phyloP scores from a whole-genome alignment of 2,113 vertebrate genomes.

The Rhinopomastus cyanomelas region DNA sequence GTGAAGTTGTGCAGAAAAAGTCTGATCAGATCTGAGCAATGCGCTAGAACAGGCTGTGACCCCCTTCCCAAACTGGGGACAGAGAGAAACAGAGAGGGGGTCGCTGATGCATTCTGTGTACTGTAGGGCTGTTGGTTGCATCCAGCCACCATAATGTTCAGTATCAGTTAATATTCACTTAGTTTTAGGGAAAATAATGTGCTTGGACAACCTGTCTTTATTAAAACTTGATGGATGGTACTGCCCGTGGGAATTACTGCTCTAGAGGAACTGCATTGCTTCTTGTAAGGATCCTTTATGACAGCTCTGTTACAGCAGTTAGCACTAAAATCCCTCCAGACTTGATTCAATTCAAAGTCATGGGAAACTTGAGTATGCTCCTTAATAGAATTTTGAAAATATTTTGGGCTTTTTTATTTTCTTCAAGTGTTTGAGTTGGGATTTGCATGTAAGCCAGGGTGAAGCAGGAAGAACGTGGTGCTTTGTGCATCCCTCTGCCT shows the following conservation, averaged over 20 bases:
- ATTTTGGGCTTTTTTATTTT: neutral
- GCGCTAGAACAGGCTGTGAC: neutral
- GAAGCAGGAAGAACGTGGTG: neutral
- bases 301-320: neutral
- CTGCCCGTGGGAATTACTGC: neutral
- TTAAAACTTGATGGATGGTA: neutral
- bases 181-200: neutral
- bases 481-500: constrained; percentile 10
- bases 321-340: neutral
- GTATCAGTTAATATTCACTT: accelerated
- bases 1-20: neutral
- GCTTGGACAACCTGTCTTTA: neutral
- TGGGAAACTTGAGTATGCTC: accelerated
- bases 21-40: accelerated
- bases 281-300: neutral
- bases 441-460: neutral
- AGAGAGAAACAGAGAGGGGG: accelerated
- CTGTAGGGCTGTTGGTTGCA: neutral
- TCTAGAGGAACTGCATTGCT: neutral
- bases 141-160: accelerated
- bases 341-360: neutral
- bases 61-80: neutral
- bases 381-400: neutral
- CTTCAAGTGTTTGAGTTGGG: neutral
- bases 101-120: accelerated